These are phyloP conservation scores for Plectrocnemia conspersa DNA, from an alignment of 1,140 invertebrate species.

Conservation along the genomic window DNA sequence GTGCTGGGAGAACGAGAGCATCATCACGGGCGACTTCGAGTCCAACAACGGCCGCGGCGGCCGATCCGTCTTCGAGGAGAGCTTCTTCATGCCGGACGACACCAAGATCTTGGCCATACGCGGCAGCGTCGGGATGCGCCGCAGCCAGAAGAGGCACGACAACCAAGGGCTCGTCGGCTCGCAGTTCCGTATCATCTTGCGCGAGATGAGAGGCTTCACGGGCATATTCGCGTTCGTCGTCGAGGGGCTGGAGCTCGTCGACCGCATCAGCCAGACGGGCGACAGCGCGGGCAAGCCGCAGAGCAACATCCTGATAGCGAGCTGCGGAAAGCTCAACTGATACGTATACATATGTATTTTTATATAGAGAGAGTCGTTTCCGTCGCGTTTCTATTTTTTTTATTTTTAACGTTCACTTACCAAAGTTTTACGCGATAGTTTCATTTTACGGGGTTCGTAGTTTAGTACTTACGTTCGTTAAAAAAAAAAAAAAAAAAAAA, in stretches of 20 bases:
- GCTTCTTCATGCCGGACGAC: slow-evolving; percentile 77
- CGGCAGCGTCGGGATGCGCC: slow-evolving; percentile 76
- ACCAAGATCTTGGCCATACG: slow-evolving; percentile 70
- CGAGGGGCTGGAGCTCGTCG: slow-evolving; percentile 74
- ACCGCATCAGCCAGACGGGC: slow-evolving; percentile 72
- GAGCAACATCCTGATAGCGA: slow-evolving; percentile 67
- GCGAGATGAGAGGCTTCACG: slow-evolving; percentile 76
- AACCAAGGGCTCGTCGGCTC: slow-evolving; percentile 77
- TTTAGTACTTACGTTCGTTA: slow-evolving; percentile 9
- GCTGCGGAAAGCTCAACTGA: slow-evolving; percentile 63
- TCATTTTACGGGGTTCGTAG: slow-evolving; percentile 14
- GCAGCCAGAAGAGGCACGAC: slow-evolving; percentile 75
- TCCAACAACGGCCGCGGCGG: slow-evolving; percentile 76
- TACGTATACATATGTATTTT: too few species aligned
- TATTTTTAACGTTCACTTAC: slow-evolving; percentile 13
- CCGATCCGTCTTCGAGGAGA: slow-evolving; percentile 69
- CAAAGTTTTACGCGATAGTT: slow-evolving; percentile 12
- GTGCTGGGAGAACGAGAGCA: slow-evolving; percentile 76
- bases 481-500: too few species aligned
- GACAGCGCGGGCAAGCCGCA: slow-evolving; percentile 73
- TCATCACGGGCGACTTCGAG: slow-evolving; percentile 78
- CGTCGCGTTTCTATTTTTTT: slow-evolving; percentile 24
- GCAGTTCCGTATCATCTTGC: slow-evolving; percentile 75
- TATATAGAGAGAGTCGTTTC: too few species aligned
- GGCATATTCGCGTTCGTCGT: slow-evolving; percentile 79